Base-by-base conservation (phyloP, 53 echinoderm and acorn worm species). In the Holothuria scabra region DNA sequence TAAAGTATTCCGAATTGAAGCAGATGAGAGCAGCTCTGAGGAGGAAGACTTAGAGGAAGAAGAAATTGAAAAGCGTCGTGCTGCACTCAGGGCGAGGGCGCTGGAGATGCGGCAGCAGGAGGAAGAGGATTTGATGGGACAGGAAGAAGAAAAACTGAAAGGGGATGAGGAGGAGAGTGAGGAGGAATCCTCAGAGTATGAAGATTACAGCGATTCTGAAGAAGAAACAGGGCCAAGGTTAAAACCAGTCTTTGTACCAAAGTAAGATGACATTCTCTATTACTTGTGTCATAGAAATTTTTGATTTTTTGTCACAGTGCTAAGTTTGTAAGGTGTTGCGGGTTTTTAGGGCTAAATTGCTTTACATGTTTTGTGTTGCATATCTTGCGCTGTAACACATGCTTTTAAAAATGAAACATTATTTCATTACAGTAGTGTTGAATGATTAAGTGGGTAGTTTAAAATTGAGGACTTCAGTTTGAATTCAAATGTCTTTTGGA, bases 221-320 rank as follows among this genome's bases (percentile, higher is more conserved):
- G 92, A 95, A 56, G 96, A 93, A 65, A 78, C 78, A 29, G 96
- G 96, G 28, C 96, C 96, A 1, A 89, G 96, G 79, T 75, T 96
- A n/a, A 96, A 96, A 86, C 95, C 95, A 19, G 95, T 93, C 19
- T 95, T 95, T 93, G 93, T 95, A 34, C 85, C 95, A 16, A 95
- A 91, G 93, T 95, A 66, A 86, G 90, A 86, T 59, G 59, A 28
- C 5, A 33, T 28, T 26, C 4, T 74, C 7, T 14, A 18, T 37
- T 19, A 14, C 8, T 41, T 41, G 41, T 41, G 7, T 8, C 7
- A 6, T 41, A 2, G 41, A 8, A 41, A 0, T 2, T 2, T 41
- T 41, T 41, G 41, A 10, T 74, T 74, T 1, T 12, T 12, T 33
- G 38, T 74, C 31, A 37, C 13, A 23, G 24, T 31, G 33, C 38